phyloP scores from a whole-genome alignment of 1,140 invertebrate species.

The Apis laboriosa region DNA sequence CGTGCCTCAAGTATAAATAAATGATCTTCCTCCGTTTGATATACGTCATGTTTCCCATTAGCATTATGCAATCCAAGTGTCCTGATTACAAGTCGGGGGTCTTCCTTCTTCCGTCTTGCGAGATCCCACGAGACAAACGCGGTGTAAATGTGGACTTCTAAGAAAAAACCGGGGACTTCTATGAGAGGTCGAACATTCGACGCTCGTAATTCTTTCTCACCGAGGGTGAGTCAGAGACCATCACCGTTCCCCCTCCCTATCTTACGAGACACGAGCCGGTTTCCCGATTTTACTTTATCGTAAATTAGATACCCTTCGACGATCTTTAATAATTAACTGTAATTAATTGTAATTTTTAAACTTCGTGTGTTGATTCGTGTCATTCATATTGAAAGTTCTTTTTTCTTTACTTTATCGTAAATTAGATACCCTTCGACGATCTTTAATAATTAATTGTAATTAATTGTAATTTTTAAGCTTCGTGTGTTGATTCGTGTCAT shows the following conservation, averaged over 20 bases:
- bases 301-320: slow-evolving; percentile 54
- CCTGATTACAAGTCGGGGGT: not conserved
- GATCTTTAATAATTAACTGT: not conserved
- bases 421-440: slow-evolving; percentile 49
- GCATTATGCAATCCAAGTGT: slow-evolving; percentile 17
- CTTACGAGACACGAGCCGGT: slow-evolving; percentile 46
- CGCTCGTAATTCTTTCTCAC: slow-evolving; percentile 48
- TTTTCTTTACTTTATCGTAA: slow-evolving; percentile 50
- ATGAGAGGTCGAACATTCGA: slow-evolving; percentile 52
- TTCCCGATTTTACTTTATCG: slow-evolving; percentile 56
- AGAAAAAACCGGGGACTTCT: slow-evolving; percentile 45
- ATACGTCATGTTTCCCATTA: slow-evolving; percentile 18
- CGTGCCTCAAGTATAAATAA: slow-evolving; percentile 16
- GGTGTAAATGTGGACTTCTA: slow-evolving; percentile 43
- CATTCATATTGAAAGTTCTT: too few relatives aligned
- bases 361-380: too few relatives aligned
- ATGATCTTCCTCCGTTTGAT: not conserved
- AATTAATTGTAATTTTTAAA: not conserved
- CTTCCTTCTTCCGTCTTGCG: not conserved
- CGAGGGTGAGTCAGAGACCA: slow-evolving; percentile 61
- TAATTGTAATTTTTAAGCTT: not conserved
- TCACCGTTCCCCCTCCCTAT: slow-evolving; percentile 36
- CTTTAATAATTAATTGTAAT: not conserved
- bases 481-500: too few relatives aligned
- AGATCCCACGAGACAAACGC: not conserved